Percentiles rank a stretch among this genome's conserved stretches.
Evolutionary conservation across 2,113 vertebrate genomes (phyloP).

Genomic region (Holacanthus passer): DNA sequence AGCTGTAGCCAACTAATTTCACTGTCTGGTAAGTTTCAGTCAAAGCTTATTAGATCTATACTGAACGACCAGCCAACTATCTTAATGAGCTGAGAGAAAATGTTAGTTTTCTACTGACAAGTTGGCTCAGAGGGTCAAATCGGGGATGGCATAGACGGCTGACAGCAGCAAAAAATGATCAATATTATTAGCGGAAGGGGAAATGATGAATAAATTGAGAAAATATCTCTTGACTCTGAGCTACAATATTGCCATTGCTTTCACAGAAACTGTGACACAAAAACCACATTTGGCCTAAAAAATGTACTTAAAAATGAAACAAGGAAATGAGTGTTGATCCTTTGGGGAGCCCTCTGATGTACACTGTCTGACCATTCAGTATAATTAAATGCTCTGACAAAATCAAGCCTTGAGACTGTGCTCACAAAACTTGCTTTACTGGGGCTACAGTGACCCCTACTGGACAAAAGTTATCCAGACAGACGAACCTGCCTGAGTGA

Average conservation of each 20-base stretch:
- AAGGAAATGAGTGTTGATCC: slow-evolving; percentile 43
- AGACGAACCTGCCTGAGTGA: neutral
- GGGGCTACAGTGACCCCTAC: slow-evolving; percentile 74
- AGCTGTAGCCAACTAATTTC: slow-evolving; percentile 76
- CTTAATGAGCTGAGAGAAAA: slow-evolving; percentile 63
- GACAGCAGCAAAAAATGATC: slow-evolving; percentile 2
- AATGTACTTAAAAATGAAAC: slow-evolving; percentile 21
- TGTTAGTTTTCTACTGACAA: slow-evolving; percentile 35
- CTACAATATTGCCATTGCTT: neutral
- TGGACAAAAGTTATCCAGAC: slow-evolving; percentile 34
- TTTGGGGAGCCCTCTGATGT: slow-evolving; percentile 24
- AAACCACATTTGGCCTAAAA: neutral
- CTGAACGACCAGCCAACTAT: slow-evolving; percentile 51
- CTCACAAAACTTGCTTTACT: slow-evolving; percentile 28
- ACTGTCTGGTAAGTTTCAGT: slow-evolving; percentile 78
- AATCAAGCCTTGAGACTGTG: neutral
- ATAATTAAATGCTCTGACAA: slow-evolving; percentile 49
- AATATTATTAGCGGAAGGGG: slow-evolving; percentile 23
- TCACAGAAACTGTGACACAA: slow-evolving; percentile 18
- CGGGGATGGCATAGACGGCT: neutral
- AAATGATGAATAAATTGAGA: slow-evolving; percentile 26
- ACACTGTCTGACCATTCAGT: slow-evolving; percentile 31
- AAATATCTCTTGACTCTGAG: slow-evolving; percentile 9
- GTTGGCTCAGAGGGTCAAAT: slow-evolving; percentile 42
- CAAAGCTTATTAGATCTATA: slow-evolving; percentile 71